Percentiles rank a stretch among this genome's conserved stretches.
Evolutionary conservation across 1,140 invertebrate genomes (phyloP).

Genomic region (Daktulosphaira vitifoliae): DNA sequence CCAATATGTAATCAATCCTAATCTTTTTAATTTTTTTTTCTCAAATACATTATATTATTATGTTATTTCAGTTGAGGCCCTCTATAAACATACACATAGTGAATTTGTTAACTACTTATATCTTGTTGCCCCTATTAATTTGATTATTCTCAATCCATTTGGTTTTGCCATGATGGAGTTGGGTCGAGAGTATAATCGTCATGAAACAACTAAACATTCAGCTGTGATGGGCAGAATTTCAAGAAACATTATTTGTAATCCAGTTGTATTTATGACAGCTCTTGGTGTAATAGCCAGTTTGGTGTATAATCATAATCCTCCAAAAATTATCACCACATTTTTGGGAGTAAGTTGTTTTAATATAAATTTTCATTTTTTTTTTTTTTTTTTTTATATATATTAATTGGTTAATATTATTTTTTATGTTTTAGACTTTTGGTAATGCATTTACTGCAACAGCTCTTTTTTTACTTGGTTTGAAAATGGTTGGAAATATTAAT

Average conservation of each 20-base stretch:
- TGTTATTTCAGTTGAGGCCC: constrained; percentile 56
- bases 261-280: constrained; percentile 87
- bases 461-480: constrained; percentile 78
- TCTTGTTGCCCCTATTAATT: constrained; percentile 85
- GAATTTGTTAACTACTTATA: constrained; percentile 88
- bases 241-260: constrained; percentile 66
- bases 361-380: not conserved
- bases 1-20: constrained; percentile 68
- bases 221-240: constrained; percentile 32
- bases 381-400: not conserved
- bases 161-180: constrained; percentile 87
- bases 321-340: constrained; percentile 62
- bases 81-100: constrained; percentile 70
- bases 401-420: constrained; percentile 17
- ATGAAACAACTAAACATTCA: constrained; percentile 9
- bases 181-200: constrained; percentile 47
- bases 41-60: not conserved
- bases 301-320: constrained; percentile 66
- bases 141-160: constrained; percentile 87
- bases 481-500: constrained; percentile 86
- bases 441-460: constrained; percentile 85
- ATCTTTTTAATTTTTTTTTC: not conserved
- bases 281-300: constrained; percentile 81
- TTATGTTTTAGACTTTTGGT: constrained; percentile 58
- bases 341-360: constrained; percentile 53